Conservation (phyloP, 1,140 invertebrate genomes). For the Saccostrea cuccullata region DNA sequence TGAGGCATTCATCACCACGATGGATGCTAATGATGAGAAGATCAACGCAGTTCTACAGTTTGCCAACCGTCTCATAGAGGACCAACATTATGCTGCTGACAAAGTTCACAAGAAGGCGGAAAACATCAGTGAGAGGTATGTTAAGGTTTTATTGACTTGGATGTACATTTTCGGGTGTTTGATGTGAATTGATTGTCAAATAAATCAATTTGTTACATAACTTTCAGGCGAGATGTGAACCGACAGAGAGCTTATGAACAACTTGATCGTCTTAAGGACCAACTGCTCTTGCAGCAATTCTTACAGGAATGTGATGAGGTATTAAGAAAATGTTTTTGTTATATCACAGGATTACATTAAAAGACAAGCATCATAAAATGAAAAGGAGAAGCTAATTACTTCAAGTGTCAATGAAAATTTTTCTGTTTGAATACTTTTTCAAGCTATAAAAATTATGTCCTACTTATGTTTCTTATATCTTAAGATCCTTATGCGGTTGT, state of each 20-base stretch:
- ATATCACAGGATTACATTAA: neutral
- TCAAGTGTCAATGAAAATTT: neutral
- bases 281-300: slow-evolving; percentile 96
- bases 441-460: neutral
- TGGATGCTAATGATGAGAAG: slow-evolving; percentile 99
- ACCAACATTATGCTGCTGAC: slow-evolving; percentile 92
- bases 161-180: neutral
- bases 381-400: neutral
- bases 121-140: slow-evolving; percentile 88
- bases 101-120: slow-evolving; percentile 98
- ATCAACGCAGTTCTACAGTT: slow-evolving; percentile 97
- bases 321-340: slow-evolving; percentile 24
- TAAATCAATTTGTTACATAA: slow-evolving; percentile 10
- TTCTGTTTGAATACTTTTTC: neutral
- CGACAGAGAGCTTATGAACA: slow-evolving; percentile 92
- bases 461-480: neutral
- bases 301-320: slow-evolving; percentile 97
- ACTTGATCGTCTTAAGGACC: slow-evolving; percentile 96
- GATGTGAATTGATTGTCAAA: neutral
- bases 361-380: neutral
- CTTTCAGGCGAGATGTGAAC: slow-evolving; percentile 87
- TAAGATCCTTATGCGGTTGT: neutral
- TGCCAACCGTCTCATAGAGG: slow-evolving; percentile 89
- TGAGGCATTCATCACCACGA: slow-evolving; percentile 98
- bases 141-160: neutral